Conservation (phyloP, 2,113 vertebrate species). For the Lota lota region DNA sequence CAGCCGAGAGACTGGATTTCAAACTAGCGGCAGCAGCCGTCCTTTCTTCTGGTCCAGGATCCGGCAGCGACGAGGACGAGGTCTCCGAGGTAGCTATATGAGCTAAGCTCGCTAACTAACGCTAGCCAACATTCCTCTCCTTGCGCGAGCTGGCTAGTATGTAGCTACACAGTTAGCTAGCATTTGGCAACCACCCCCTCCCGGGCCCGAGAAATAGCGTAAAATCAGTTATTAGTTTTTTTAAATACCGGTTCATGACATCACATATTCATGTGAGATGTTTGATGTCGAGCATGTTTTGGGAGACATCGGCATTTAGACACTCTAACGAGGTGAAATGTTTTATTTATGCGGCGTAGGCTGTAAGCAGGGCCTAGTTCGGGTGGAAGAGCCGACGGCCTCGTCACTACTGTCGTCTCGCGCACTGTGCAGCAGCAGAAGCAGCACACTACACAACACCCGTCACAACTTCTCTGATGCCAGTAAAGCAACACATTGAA, state of each 20-base stretch:
- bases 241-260: constrained; percentile 8
- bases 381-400: constrained; percentile 69
- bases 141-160: constrained; percentile 50
- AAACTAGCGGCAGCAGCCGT: constrained; percentile 91
- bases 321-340: constrained; percentile 49
- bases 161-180: constrained; percentile 58
- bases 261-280: constrained; percentile 6
- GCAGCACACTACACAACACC: constrained; percentile 35
- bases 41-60: constrained; percentile 87
- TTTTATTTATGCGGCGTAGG: constrained; percentile 75
- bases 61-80: constrained; percentile 96
- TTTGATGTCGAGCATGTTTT: constrained; percentile 26
- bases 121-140: constrained; percentile 63
- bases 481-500: constrained; percentile 41
- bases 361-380: constrained; percentile 71
- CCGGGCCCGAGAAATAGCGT: constrained; percentile 64
- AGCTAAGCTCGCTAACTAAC: constrained; percentile 56
- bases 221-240: constrained; percentile 40
- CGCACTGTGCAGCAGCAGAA: not conserved
- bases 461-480: constrained; percentile 59
- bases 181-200: constrained; percentile 66
- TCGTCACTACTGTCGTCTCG: constrained; percentile 62
- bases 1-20: constrained; percentile 84
- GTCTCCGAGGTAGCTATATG: constrained; percentile 88
- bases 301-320: constrained; percentile 35